These are phyloP conservation scores for Xiphorhynchus erythropygius DNA, from an alignment of 2,797 vertebrate species.

Conservation along the genomic window DNA sequence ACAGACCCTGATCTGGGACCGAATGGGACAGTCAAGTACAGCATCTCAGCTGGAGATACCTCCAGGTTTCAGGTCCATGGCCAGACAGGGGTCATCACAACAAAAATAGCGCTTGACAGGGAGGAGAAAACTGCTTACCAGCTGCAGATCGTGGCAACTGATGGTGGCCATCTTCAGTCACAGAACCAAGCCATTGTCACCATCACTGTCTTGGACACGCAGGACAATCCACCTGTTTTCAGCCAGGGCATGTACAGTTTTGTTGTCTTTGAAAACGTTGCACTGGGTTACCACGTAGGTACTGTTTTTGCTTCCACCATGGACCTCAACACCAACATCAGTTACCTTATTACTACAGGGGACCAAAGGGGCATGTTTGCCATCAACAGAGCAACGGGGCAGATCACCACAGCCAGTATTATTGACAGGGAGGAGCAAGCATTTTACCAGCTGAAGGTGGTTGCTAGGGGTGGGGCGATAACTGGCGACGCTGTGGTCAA, in stretches of 20 bases:
- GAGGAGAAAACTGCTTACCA: constrained; percentile 95
- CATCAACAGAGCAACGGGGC: constrained; percentile 82
- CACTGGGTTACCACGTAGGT: constrained; percentile 85
- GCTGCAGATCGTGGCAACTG: constrained; percentile 89
- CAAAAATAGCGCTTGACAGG: constrained; percentile 88
- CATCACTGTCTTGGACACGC: constrained; percentile 93
- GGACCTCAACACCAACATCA: constrained; percentile 95
- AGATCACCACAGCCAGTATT: constrained; percentile 86
- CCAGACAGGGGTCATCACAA: constrained; percentile 88
- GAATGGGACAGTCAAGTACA: constrained; percentile 91
- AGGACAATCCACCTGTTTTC: constrained; percentile 94
- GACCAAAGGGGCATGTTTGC: constrained; percentile 91
- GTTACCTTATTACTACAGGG: constrained; percentile 92
- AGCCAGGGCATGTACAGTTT: constrained; percentile 90
- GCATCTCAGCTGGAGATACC: constrained; percentile 89
- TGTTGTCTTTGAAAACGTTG: constrained; percentile 96
- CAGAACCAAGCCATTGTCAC: constrained; percentile 91
- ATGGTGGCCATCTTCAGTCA: constrained; percentile 88
- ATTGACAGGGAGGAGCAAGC: constrained; percentile 94
- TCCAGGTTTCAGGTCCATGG: constrained; percentile 89
- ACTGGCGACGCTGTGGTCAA: constrained; percentile 91
- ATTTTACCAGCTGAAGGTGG: constrained; percentile 92
- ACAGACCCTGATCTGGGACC: constrained; percentile 89
- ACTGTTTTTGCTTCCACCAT: constrained; percentile 89
- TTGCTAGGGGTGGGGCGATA: constrained; percentile 90